phyloP scores from a whole-genome alignment of 2,888 invertebrate genomes.

The Trichopria drosophilae region DNA sequence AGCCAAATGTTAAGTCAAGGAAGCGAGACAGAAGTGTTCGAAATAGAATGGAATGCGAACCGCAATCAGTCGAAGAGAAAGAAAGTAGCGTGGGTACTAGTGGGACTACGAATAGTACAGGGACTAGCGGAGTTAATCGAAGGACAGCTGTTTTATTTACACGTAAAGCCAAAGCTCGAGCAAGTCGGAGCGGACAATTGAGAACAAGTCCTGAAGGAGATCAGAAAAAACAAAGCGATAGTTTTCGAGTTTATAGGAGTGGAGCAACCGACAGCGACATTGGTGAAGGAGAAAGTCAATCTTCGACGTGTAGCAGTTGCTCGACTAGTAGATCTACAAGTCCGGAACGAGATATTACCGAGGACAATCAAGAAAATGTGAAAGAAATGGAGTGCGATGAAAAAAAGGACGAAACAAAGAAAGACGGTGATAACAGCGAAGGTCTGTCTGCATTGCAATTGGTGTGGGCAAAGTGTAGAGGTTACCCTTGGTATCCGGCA shows the following conservation, averaged over 20 bases:
- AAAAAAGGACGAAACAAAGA: conserved; percentile 57
- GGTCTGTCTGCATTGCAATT: conserved; percentile 82
- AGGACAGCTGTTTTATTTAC: conserved; percentile 79
- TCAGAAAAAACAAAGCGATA: conserved; percentile 53
- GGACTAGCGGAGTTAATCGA: conserved; percentile 69
- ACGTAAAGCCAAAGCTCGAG: conserved; percentile 68
- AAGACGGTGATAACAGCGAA: conserved; percentile 56
- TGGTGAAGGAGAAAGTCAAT: conserved; percentile 55
- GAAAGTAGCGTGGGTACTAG: conserved; percentile 41
- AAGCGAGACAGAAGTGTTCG: conserved; percentile 51
- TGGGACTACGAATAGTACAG: conserved; percentile 60
- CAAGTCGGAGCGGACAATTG: conserved; percentile 56
- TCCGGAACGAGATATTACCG: conserved; percentile 46
- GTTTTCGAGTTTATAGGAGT: conserved; percentile 55
- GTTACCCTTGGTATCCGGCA: conserved; percentile 97
- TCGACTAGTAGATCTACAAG: conserved; percentile 54
- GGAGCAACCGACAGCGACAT: conserved; percentile 52
- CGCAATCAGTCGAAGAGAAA: conserved; percentile 47
- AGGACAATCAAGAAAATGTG: conserved; percentile 48
- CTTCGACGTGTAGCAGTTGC: conserved; percentile 56
- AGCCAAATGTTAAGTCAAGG: conserved; percentile 40
- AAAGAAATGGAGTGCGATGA: conserved; percentile 59
- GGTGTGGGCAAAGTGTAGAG: conserved; percentile 96
- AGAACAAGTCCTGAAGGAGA: conserved; percentile 40
- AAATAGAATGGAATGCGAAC: conserved; percentile 46